A percentile compares a stretch with the other conserved stretches of the same genome.
These are phyloP conservation scores for Brachionus rubens DNA, from an alignment of 1,140 invertebrate genomes.

Conservation along the genomic window DNA sequence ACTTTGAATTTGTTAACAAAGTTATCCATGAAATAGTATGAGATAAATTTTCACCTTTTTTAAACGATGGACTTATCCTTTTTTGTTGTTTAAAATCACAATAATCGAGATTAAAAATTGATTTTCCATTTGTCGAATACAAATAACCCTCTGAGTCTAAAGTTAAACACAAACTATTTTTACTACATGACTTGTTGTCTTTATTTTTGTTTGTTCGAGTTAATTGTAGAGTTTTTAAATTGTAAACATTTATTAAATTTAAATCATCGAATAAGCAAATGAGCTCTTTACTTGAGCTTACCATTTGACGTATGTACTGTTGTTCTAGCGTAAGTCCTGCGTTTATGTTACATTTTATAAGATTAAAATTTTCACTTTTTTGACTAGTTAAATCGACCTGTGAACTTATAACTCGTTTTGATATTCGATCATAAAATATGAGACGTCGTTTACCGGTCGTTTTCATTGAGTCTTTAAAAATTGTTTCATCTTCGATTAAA, in stretches of 20 bases:
- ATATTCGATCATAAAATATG: constrained; percentile 26
- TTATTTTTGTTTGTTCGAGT: not conserved
- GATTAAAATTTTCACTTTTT: not conserved
- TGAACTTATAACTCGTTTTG: constrained; percentile 10
- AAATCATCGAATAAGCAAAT: constrained; percentile 39
- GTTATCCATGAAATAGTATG: constrained; percentile 33
- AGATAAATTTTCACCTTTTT: not conserved
- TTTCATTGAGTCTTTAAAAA: constrained; percentile 34
- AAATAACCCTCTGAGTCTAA: constrained; percentile 9
- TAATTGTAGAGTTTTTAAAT: constrained; percentile 15
- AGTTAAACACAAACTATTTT: constrained; percentile 4
- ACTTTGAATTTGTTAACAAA: constrained; percentile 30
- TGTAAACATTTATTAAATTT: constrained; percentile 6
- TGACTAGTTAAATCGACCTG: constrained; percentile 22
- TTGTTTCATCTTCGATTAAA: constrained; percentile 42
- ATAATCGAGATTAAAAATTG: constrained; percentile 28
- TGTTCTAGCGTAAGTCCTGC: constrained; percentile 28
- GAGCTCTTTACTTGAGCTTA: not conserved
- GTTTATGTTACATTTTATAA: constrained; percentile 14
- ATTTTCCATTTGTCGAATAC: constrained; percentile 44
- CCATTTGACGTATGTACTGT: constrained; percentile 27
- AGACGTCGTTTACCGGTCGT: not conserved
- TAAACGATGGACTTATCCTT: not conserved
- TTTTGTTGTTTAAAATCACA: constrained; percentile 33
- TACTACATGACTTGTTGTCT: not conserved